phyloP scores from a whole-genome alignment of 2,888 invertebrate species.

The Drosophila colorata region DNA sequence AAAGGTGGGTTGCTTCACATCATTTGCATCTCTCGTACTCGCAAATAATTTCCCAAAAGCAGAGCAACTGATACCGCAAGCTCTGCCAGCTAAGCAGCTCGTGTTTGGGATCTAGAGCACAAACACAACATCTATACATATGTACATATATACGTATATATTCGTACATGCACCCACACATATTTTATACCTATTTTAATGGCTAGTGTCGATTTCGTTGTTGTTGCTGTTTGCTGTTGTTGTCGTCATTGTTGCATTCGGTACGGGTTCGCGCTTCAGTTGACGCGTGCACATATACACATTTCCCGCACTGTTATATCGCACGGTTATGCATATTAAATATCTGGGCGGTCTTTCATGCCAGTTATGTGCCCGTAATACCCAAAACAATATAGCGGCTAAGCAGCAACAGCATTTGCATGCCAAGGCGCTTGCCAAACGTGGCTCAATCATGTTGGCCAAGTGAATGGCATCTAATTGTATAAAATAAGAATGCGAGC shows the following conservation, averaged over 20 bases:
- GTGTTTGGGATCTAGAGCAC: conserved; percentile 16
- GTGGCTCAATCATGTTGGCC: conserved; percentile 32
- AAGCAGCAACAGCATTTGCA: conserved; percentile 41
- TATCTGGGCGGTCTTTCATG: conserved; percentile 41
- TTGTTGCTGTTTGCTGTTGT: conserved; percentile 8
- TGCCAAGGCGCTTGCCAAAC: conserved; percentile 43
- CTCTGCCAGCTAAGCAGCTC: conserved; percentile 12
- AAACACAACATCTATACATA: conserved; percentile 2
- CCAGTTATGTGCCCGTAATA: conserved; percentile 9
- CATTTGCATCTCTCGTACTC: conserved; percentile 49
- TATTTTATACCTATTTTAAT: conserved; percentile 8
- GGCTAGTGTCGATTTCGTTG: conserved; percentile 44
- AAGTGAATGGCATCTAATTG: conserved; percentile 50
- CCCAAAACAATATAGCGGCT: conserved; percentile 8
- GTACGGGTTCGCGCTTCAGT: conserved; percentile 47
- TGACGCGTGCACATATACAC: conserved; percentile 47
- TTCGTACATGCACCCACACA: too few species aligned
- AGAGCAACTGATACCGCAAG: conserved; percentile 2
- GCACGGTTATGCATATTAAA: conserved; percentile 69
- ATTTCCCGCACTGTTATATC: conserved; percentile 21
- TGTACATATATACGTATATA: conserved; percentile 6
- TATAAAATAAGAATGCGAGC: conserved; percentile 46
- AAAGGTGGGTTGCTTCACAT: too few species aligned
- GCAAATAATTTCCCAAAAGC: background rate
- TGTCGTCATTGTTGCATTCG: conserved; percentile 28